These are phyloP conservation scores for Rhagoletis zephyria DNA, from an alignment of 1,140 invertebrate genomes.

Conservation along the genomic window DNA sequence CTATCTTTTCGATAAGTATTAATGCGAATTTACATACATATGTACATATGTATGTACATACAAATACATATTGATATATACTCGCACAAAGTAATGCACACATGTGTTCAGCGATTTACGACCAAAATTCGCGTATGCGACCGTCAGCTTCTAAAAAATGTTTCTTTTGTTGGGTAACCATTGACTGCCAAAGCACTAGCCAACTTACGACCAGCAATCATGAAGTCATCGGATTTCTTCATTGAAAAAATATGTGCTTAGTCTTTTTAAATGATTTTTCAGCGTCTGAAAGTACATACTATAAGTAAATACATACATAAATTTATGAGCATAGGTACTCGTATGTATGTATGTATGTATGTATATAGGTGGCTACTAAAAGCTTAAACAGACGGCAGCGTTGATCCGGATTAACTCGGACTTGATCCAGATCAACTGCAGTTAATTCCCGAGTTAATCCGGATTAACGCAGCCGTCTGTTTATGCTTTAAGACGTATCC, in stretches of 20 bases:
- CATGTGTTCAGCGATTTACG: no score
- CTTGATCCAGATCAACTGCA: no score
- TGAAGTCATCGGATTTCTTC: not conserved
- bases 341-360: not conserved
- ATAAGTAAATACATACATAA: no score
- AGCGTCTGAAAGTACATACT: no score
- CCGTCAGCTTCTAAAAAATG: no score
- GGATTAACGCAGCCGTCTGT: no score
- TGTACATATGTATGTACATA: not conserved
- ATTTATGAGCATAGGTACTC: not conserved
- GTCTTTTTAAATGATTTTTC: no score
- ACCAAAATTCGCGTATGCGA: not conserved
- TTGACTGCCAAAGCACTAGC: not conserved
- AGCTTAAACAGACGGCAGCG: no score
- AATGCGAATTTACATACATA: not conserved
- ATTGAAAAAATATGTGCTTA: not conserved
- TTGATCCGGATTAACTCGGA: no score
- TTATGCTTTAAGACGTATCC: not conserved
- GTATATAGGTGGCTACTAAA: no score
- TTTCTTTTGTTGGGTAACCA: no score
- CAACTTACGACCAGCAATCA: not conserved
- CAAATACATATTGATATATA: not conserved
- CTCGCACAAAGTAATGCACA: not conserved
- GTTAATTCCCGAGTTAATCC: no score
- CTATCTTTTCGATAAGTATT: not conserved